phyloP scores from a whole-genome alignment of 2,888 invertebrate species.

The Tyria jacobaeae region DNA sequence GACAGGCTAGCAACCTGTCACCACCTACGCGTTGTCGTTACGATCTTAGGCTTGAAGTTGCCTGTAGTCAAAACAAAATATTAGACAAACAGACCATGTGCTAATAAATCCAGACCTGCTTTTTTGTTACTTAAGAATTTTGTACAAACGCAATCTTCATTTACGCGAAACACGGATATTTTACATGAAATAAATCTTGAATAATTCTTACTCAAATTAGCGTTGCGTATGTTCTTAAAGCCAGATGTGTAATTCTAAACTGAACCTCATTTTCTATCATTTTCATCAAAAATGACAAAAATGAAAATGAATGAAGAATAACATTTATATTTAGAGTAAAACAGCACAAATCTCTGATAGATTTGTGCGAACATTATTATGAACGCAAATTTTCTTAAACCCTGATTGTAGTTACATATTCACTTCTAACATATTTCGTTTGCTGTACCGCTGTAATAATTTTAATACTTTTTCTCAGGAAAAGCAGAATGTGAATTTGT shows the following conservation, averaged over 20 bases:
- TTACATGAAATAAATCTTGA: not conserved
- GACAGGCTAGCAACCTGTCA: slow-evolving; percentile 47
- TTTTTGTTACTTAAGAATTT: not conserved
- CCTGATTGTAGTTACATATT: too few species aligned
- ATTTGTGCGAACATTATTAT: too few species aligned
- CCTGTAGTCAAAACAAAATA: slow-evolving; percentile 6
- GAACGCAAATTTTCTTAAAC: too few species aligned
- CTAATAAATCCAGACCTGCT: not conserved
- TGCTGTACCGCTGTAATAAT: too few species aligned
- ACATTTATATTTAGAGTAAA: too few species aligned
- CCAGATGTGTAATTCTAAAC: not conserved
- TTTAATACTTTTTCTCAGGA: too few species aligned
- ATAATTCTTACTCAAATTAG: not conserved
- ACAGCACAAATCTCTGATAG: too few species aligned
- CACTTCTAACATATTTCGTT: too few species aligned
- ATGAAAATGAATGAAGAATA: too few species aligned
- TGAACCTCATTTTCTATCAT: too few species aligned
- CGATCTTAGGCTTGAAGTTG: slow-evolving; percentile 21
- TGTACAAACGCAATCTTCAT: not conserved
- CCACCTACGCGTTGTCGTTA: slow-evolving; percentile 41
- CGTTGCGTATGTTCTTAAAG: not conserved
- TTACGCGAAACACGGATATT: not conserved
- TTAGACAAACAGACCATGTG: slow-evolving; percentile 6
- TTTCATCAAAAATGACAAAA: too few species aligned
- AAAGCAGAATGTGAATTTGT: too few species aligned